A percentile compares a stretch with the other conserved stretches of the same genome.
These are phyloP conservation scores for Mesodorylaimus sp. DNA, from an alignment of 2,888 invertebrate genomes.

Conservation along the genomic window DNA sequence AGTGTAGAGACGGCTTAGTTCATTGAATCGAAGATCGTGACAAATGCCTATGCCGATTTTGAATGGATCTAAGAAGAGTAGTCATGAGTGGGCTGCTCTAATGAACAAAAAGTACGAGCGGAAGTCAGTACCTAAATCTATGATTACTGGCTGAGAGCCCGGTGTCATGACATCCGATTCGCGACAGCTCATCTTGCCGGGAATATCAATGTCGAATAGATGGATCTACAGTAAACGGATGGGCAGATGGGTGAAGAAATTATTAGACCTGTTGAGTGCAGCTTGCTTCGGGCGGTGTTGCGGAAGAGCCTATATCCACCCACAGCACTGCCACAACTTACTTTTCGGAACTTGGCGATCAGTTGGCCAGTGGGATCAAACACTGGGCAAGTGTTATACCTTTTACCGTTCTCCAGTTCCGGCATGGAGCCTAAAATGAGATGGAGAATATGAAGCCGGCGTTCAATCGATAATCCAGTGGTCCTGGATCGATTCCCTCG, in stretches of 20 bases:
- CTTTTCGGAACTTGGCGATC: slow-evolving; percentile 1
- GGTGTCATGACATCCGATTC: slow-evolving; percentile 66
- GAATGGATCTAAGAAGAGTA: slow-evolving; percentile 41
- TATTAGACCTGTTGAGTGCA: too few species aligned
- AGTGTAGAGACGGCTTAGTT: slow-evolving; percentile 48
- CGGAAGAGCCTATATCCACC: too few species aligned
- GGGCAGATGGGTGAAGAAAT: too few species aligned
- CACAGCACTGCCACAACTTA: too few species aligned
- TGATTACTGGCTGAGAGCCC: slow-evolving; percentile 37
- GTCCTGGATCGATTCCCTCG: too few species aligned
- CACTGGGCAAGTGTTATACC: slow-evolving; percentile 5
- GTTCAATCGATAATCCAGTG: too few species aligned
- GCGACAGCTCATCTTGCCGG: slow-evolving; percentile 71
- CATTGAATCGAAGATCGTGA: slow-evolving; percentile 78
- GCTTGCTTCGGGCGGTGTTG: too few species aligned
- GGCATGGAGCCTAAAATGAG: slow-evolving; percentile 4
- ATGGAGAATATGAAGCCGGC: too few species aligned
- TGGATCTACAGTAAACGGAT: slow-evolving; percentile 49
- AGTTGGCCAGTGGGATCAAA: not conserved
- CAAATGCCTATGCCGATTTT: slow-evolving; percentile 80
- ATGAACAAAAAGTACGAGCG: too few species aligned
- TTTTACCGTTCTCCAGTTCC: not conserved
- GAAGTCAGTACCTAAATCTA: not conserved
- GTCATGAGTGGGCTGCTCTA: too few species aligned
- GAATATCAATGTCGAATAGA: slow-evolving; percentile 84